A percentile compares a stretch with the other conserved stretches of the same genome.
Evolutionary conservation across 2,888 invertebrate species (phyloP).

Genomic region (Netelia fuscicornis): DNA sequence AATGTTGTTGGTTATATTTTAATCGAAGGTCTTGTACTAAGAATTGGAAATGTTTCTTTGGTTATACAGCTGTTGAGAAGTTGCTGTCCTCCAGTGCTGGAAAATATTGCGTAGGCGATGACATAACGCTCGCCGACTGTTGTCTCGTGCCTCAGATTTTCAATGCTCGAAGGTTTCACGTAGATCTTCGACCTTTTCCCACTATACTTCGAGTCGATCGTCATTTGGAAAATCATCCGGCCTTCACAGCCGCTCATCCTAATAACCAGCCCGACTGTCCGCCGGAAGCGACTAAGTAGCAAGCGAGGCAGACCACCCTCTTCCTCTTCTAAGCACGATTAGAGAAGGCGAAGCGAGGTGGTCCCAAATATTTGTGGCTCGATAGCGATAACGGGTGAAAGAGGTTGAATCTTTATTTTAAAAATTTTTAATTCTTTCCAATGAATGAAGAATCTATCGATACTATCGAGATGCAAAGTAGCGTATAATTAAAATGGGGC

Average conservation of each 20-base stretch:
- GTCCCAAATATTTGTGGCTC: constrained; percentile 68
- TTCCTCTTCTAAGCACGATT: constrained; percentile 82
- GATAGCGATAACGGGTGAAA: constrained; percentile 76
- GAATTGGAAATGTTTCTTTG: constrained; percentile 16
- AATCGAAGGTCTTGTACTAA: neutral
- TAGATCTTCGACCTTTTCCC: constrained; percentile 95
- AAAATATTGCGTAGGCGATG: constrained; percentile 97
- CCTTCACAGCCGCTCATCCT: constrained; percentile 96
- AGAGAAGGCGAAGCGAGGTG: constrained; percentile 67
- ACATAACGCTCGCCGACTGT: constrained; percentile 97
- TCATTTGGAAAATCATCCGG: constrained; percentile 94
- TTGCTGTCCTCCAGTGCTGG: constrained; percentile 93
- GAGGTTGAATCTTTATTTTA: constrained; percentile 41
- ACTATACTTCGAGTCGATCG: constrained; percentile 95
- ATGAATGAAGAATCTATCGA: neutral
- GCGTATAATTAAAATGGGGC: neutral
- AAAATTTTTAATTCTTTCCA: neutral
- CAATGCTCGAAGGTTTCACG: constrained; percentile 97
- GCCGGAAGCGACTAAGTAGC: constrained; percentile 92
- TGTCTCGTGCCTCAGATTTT: constrained; percentile 98
- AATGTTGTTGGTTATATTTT: neutral
- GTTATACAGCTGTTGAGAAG: constrained; percentile 92
- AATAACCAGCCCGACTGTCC: constrained; percentile 98
- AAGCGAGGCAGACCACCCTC: constrained; percentile 84
- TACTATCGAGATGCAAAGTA: neutral